phyloP scores from a whole-genome alignment of 2,113 vertebrate genomes.

The Isurus oxyrinchus region DNA sequence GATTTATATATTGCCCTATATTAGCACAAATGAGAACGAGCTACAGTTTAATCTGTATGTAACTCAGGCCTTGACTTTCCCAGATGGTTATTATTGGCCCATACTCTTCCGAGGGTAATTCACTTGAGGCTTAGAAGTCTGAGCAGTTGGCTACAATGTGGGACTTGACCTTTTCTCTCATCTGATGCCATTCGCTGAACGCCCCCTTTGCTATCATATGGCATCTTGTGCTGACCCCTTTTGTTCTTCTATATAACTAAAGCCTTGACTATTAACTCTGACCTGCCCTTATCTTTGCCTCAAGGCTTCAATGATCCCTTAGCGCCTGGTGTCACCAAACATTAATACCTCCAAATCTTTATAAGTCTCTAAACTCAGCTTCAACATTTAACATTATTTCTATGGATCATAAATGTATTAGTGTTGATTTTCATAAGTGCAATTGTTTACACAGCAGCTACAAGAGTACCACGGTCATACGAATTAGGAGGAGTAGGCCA shows the following conservation, averaged over 20 bases:
- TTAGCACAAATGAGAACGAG: background rate
- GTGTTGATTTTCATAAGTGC: background rate
- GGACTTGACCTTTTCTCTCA: background rate
- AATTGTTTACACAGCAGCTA: background rate
- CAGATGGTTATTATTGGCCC: background rate
- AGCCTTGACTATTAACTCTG: background rate
- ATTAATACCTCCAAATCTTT: background rate
- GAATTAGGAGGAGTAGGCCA: background rate
- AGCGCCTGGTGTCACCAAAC: background rate
- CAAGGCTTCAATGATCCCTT: background rate
- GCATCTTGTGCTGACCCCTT: background rate
- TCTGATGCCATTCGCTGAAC: background rate
- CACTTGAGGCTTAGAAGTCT: background rate
- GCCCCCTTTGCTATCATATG: background rate
- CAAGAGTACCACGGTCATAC: background rate
- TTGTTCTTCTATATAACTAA: background rate
- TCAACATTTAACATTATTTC: background rate
- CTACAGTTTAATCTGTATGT: background rate
- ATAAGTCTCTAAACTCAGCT: background rate
- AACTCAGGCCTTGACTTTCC: background rate
- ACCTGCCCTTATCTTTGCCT: background rate
- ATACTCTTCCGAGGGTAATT: background rate
- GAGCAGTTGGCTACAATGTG: background rate
- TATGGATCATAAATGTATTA: background rate
- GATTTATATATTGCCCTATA: background rate